Conservation (phyloP, 92 coral and sea anemone genomes). For the Epizoanthus rinbou region DNA sequence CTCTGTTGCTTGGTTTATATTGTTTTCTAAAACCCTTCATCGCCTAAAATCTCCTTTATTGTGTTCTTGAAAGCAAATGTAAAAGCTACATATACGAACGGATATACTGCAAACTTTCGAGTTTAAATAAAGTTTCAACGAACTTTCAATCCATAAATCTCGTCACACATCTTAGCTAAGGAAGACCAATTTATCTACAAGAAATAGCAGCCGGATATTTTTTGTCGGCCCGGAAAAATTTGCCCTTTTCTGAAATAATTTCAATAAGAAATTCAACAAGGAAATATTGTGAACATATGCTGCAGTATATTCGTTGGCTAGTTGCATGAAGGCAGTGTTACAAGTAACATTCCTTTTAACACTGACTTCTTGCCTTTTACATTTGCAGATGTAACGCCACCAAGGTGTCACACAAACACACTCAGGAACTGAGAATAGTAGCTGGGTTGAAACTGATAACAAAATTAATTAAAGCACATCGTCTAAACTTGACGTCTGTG, state of each 20-base stretch:
- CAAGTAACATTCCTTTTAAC: conserved; percentile 34
- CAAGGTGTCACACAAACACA: conserved; percentile 35
- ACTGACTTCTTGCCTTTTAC: conserved; percentile 48
- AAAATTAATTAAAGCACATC: neutral
- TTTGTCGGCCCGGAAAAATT: no score
- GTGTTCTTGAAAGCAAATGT: conserved; percentile 44
- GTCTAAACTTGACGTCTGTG: neutral
- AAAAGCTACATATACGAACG: conserved; percentile 41
- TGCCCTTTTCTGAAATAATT: neutral
- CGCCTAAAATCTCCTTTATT: neutral
- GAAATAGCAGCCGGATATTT: no score
- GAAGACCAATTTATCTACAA: no score
- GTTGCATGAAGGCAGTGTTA: conserved; percentile 42
- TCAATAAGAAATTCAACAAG: no score
- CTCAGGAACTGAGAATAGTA: conserved; percentile 30
- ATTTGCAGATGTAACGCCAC: conserved; percentile 51
- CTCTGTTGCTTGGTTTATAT: neutral
- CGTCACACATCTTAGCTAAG: no score
- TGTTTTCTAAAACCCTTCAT: neutral
- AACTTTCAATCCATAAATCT: neutral
- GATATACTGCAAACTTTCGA: neutral
- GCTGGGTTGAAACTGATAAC: neutral
- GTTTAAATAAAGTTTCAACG: no score
- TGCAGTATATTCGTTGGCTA: conserved; percentile 29
- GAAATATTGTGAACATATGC: neutral